Evolutionary conservation across 2,797 vertebrate species (phyloP).

Genomic region (Rhinichthys osculus): DNA sequence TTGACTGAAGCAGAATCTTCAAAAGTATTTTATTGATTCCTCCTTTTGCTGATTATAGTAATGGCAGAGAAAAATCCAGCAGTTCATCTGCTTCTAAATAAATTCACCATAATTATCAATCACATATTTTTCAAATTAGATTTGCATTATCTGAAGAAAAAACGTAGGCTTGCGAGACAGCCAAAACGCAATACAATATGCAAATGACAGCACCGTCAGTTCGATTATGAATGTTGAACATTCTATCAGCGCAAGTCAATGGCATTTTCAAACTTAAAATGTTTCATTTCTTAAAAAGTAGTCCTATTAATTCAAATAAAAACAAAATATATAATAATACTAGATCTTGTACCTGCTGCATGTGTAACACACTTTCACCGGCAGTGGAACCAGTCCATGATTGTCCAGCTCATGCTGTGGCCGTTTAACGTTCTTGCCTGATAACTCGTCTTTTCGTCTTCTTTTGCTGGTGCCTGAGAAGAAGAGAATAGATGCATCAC

Average conservation of each 20-base stretch:
- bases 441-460: conserved; percentile 92
- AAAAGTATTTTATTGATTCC: no score
- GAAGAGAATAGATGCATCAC: not conserved
- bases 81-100: not conserved
- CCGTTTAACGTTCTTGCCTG: conserved; percentile 92
- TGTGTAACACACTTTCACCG: conserved; percentile 95
- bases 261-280: not conserved
- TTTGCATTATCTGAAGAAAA: not conserved
- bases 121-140: not conserved
- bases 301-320: not conserved
- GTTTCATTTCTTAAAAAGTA: not conserved
- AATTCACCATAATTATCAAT: not conserved
- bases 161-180: not conserved
- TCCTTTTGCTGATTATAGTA: conserved; percentile 1
- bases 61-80: not conserved
- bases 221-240: not conserved
- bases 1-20: not conserved
- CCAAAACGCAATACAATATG: not conserved
- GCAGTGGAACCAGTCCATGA: conserved; percentile 93
- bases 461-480: conserved; percentile 93
- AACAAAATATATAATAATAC: conserved; percentile 10
- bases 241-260: not conserved
- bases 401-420: conserved; percentile 95
- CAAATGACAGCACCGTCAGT: not conserved
- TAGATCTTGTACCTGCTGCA: conserved; percentile 87